These are phyloP conservation scores for Macquaria ambigua DNA, from an alignment of 2,113 vertebrate species.

Conservation along the genomic window DNA sequence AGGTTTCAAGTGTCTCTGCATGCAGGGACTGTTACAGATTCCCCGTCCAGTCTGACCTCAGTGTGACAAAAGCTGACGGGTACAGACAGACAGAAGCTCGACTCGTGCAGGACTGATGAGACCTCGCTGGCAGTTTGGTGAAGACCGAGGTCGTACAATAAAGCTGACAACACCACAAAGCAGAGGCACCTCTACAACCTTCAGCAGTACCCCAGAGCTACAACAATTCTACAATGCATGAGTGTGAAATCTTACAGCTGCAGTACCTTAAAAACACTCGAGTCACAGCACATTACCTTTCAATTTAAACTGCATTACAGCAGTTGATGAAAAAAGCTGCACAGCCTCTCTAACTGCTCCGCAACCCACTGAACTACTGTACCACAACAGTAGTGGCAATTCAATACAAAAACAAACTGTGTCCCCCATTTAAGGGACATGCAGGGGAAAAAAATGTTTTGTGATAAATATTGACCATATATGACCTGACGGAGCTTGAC, in stretches of 20 bases:
- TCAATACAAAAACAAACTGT: no score
- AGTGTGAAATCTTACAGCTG: background rate
- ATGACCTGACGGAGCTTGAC: background rate
- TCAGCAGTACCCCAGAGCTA: background rate
- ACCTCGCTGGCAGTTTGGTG: background rate
- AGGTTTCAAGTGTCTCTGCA: background rate
- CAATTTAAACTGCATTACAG: conserved; percentile 30
- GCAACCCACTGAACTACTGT: conserved; percentile 8
- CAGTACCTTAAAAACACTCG: background rate
- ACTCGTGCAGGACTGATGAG: no score
- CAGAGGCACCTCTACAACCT: background rate
- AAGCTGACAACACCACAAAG: background rate
- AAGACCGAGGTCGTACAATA: background rate
- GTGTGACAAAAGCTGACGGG: background rate
- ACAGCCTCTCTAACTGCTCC: background rate
- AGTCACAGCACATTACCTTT: conserved; percentile 41
- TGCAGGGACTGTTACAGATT: background rate
- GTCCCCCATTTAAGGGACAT: no score
- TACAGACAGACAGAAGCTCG: background rate
- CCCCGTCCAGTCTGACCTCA: background rate
- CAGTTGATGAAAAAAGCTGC: conserved; percentile 31
- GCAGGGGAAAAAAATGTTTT: background rate
- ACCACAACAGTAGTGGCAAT: background rate
- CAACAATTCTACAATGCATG: background rate
- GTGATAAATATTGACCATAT: no score